Conservation (phyloP, 37 sponge, comb jelly and placozoan species). For the Corticium candelabrum region DNA sequence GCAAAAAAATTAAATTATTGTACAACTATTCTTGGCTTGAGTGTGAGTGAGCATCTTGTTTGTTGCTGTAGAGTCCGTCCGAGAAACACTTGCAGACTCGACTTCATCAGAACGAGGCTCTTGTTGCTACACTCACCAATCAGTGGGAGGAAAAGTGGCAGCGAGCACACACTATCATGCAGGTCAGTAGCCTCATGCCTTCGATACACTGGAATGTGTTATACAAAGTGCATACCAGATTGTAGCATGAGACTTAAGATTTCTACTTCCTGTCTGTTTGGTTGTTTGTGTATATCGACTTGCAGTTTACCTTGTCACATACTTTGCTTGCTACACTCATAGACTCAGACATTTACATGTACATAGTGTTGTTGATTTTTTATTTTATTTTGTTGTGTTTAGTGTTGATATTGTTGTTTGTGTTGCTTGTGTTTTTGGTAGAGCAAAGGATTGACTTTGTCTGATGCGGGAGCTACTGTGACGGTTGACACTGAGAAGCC, state of each 20-base stretch:
- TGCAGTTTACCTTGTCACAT: too few species aligned
- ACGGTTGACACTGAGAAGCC: not conserved
- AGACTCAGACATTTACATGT: too few species aligned
- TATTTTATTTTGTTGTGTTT: not conserved
- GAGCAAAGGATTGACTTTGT: not conserved
- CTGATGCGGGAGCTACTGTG: not conserved
- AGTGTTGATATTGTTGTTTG: not conserved
- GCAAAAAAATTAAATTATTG: not conserved
- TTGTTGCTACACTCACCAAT: slow-evolving; percentile 2
- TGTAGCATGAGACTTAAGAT: too few species aligned
- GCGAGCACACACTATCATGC: not conserved
- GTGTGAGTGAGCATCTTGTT: not conserved
- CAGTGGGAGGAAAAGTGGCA: slow-evolving; percentile 3
- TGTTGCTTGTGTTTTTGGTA: too few species aligned
- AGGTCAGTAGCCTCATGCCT: too few species aligned
- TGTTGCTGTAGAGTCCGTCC: not conserved
- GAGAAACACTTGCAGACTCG: not conserved
- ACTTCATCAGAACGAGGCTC: not conserved
- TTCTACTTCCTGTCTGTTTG: too few species aligned
- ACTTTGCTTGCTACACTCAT: too few species aligned
- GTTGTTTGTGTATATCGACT: too few species aligned
- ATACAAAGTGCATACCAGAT: too few species aligned
- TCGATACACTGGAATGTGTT: too few species aligned
- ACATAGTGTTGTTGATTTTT: not conserved
- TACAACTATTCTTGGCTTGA: not conserved